These are phyloP conservation scores for Monochamus alternatus DNA, from an alignment of 2,888 invertebrate genomes.

Conservation along the genomic window DNA sequence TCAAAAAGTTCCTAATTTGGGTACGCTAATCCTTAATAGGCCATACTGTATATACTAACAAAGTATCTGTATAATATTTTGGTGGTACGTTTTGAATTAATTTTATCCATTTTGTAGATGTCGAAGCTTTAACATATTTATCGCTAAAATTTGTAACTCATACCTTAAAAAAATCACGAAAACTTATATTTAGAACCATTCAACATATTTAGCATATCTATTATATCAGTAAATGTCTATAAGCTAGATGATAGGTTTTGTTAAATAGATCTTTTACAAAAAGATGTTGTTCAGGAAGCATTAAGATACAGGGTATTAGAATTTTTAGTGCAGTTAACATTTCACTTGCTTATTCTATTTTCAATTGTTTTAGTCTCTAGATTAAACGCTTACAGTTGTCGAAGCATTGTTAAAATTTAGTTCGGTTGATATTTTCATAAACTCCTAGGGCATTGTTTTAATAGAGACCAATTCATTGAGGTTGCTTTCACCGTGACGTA, in stretches of 20 bases:
- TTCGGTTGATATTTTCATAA: constrained; percentile 8
- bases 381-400: not conserved
- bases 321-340: constrained; percentile 30
- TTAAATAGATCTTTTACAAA: not conserved
- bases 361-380: constrained; percentile 16
- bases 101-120: no score
- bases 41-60: no score
- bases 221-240: constrained; percentile 12
- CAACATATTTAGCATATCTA: constrained; percentile 9
- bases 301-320: constrained; percentile 45
- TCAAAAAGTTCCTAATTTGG: no score
- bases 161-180: no score
- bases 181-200: not conserved
- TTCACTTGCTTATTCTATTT: constrained; percentile 20
- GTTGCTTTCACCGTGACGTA: not conserved
- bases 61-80: no score
- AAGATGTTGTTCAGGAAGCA: constrained; percentile 26
- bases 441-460: not conserved
- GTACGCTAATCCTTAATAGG: no score
- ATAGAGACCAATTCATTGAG: not conserved
- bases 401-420: constrained; percentile 20
- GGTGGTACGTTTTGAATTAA: no score
- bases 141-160: no score
- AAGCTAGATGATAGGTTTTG: not conserved
- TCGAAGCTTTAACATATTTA: no score